A percentile compares a stretch with the other conserved stretches of the same genome.
Conservation (phyloP, 1,140 invertebrate genomes). For the Phymastichus coffea region DNA sequence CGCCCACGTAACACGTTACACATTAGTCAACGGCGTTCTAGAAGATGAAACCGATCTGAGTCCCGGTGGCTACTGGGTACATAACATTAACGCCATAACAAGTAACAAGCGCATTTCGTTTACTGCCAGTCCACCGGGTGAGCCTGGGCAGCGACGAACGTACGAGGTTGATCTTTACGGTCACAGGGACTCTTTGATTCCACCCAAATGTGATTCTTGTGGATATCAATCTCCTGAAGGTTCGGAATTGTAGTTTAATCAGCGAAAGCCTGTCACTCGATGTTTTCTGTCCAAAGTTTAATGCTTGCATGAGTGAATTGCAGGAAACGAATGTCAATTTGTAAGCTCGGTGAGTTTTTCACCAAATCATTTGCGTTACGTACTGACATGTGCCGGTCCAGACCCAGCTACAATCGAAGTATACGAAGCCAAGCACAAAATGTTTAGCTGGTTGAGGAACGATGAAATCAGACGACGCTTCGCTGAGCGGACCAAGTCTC, state of each 20-base stretch:
- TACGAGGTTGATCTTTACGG: slow-evolving; percentile 37
- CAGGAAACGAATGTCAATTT: slow-evolving; percentile 61
- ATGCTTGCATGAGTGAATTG: too few relatives aligned
- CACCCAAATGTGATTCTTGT: slow-evolving; percentile 47
- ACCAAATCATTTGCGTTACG: slow-evolving; percentile 61
- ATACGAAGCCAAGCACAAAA: slow-evolving; percentile 6
- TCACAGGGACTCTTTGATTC: slow-evolving; percentile 35
- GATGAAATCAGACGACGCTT: slow-evolving; percentile 55
- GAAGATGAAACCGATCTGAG: slow-evolving; percentile 49
- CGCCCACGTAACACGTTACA: slow-evolving; percentile 48
- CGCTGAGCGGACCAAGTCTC: slow-evolving; percentile 59
- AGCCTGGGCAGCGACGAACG: slow-evolving; percentile 54
- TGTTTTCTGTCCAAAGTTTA: too few relatives aligned
- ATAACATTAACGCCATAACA: slow-evolving; percentile 51
- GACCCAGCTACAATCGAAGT: slow-evolving; percentile 43
- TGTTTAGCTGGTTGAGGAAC: slow-evolving; percentile 64
- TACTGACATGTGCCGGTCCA: slow-evolving; percentile 69
- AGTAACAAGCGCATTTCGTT: slow-evolving; percentile 42
- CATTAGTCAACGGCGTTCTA: slow-evolving; percentile 37
- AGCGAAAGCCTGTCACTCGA: too few relatives aligned
- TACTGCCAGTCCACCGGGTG: slow-evolving; percentile 47
- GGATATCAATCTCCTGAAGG: slow-evolving; percentile 45
- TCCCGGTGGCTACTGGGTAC: slow-evolving; percentile 52
- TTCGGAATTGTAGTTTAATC: too few relatives aligned
- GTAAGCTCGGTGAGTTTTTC: slow-evolving; percentile 65